Percentiles rank a stretch among this genome's conserved stretches.
Evolutionary conservation across 2,113 vertebrate genomes (phyloP).

Genomic region (Salvelinus namaycush): DNA sequence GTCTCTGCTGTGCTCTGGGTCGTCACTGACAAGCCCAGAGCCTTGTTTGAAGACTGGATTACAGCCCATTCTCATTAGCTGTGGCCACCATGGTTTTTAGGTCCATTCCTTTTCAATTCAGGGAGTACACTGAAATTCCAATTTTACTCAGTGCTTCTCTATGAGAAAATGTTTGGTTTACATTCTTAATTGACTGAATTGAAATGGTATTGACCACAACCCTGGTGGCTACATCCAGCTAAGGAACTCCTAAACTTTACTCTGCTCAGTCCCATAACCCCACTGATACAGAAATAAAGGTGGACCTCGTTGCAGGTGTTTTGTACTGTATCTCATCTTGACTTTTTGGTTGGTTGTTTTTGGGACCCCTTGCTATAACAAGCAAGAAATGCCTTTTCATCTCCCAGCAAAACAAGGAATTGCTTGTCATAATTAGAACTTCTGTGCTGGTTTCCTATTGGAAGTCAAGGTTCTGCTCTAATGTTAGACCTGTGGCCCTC

Average conservation of each 20-base stretch:
- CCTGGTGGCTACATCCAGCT: not conserved
- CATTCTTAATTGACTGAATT: too few relatives aligned
- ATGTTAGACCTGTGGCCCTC: conserved; percentile 60
- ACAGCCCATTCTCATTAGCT: not conserved
- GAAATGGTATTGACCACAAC: too few relatives aligned
- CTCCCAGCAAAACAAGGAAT: conserved; percentile 55
- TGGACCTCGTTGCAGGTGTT: conserved; percentile 13
- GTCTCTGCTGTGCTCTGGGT: conserved; percentile 26
- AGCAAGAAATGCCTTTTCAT: conserved; percentile 46
- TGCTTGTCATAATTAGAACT: conserved; percentile 59
- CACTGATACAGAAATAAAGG: not conserved
- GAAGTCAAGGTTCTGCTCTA: conserved; percentile 64
- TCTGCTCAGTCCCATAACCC: not conserved
- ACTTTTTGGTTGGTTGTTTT: not conserved
- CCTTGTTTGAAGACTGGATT: conserved; percentile 47
- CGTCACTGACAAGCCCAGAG: conserved; percentile 10
- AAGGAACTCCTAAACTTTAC: conserved; percentile 21
- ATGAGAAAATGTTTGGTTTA: too few relatives aligned
- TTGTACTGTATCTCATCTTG: conserved; percentile 33
- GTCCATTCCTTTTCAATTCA: too few relatives aligned
- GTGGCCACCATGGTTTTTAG: not conserved
- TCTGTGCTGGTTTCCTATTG: conserved; percentile 66
- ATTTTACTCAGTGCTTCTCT: too few relatives aligned
- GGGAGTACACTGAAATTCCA: too few relatives aligned
- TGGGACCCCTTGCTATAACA: not conserved